Conservation (phyloP, 2,888 invertebrate genomes). For the Galerucella calmariensis region DNA sequence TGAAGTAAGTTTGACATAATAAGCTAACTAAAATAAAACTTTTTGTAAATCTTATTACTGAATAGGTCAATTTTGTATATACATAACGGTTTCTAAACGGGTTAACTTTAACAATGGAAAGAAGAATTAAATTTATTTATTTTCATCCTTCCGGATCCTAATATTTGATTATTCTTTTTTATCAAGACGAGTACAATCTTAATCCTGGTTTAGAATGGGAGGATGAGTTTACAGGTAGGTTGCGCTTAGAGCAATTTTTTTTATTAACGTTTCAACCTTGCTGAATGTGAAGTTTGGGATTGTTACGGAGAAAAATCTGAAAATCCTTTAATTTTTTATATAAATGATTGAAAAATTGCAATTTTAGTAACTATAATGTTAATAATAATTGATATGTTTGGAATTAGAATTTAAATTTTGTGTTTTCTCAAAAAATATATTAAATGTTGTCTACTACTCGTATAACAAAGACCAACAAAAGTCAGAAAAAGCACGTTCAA, state of each 20-base stretch:
- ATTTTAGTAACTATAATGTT: too few species aligned
- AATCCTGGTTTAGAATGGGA: conserved; percentile 99
- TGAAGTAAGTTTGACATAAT: conserved; percentile 1
- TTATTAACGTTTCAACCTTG: conserved; percentile 10
- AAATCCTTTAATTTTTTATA: background rate
- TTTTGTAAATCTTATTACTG: background rate
- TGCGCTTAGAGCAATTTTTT: conserved; percentile 44
- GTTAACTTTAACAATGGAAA: conserved; percentile 37
- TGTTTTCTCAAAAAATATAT: too few species aligned
- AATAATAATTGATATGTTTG: too few species aligned
- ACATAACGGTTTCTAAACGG: background rate
- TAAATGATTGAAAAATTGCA: too few species aligned
- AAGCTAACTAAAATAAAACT: background rate
- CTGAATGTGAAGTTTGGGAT: background rate
- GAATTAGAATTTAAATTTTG: too few species aligned
- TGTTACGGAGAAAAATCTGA: background rate
- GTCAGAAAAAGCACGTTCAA: too few species aligned
- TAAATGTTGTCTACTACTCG: too few species aligned
- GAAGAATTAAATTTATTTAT: conserved; percentile 47
- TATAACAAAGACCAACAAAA: too few species aligned
- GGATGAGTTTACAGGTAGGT: conserved; percentile 99
- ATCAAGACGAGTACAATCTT: conserved; percentile 99
- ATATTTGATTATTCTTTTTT: conserved; percentile 68
- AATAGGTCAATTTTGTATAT: conserved; percentile 15
- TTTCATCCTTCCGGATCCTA: conserved; percentile 56